Percentiles rank a stretch among this genome's conserved stretches.
Conservation (phyloP, 2,113 vertebrate genomes). For the Mesembrinibis cayennensis region DNA sequence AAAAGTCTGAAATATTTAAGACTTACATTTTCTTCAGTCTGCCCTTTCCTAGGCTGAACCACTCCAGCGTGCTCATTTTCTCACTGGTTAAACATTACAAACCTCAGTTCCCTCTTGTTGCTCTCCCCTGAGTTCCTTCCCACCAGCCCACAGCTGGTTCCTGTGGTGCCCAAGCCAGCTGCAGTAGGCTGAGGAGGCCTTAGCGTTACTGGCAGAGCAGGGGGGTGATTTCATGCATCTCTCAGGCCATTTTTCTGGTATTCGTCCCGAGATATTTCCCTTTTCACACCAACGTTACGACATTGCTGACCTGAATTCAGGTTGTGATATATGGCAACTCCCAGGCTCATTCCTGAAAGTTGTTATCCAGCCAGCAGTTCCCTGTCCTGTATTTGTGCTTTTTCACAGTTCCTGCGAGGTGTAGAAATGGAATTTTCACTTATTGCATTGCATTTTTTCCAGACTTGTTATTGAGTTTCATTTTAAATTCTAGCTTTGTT, state of each 20-base stretch:
- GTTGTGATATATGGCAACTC: not conserved
- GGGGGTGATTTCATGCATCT: not conserved
- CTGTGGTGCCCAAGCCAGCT: not conserved
- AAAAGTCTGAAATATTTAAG: not conserved
- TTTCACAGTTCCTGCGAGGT: not conserved
- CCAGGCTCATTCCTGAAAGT: not conserved
- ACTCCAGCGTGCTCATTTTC: not conserved
- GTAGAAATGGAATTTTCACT: not conserved
- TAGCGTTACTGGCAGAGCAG: not conserved
- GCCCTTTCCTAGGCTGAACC: not conserved
- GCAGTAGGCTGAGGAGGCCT: not conserved
- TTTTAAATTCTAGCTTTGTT: not conserved
- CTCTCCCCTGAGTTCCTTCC: not conserved
- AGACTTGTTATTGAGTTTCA: not conserved
- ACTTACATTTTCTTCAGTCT: not conserved
- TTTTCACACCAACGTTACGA: not conserved
- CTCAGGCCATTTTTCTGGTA: not conserved
- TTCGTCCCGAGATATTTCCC: not conserved
- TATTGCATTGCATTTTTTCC: not conserved
- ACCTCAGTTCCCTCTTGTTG: not conserved
- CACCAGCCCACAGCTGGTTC: not conserved
- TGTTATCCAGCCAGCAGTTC: not conserved
- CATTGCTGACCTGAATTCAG: not conserved
- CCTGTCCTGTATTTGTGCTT: not conserved
- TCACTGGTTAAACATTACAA: rapidly evolving